These are phyloP conservation scores for Crotalus viridis DNA, from an alignment of 2,113 vertebrate genomes.

Conservation along the genomic window DNA sequence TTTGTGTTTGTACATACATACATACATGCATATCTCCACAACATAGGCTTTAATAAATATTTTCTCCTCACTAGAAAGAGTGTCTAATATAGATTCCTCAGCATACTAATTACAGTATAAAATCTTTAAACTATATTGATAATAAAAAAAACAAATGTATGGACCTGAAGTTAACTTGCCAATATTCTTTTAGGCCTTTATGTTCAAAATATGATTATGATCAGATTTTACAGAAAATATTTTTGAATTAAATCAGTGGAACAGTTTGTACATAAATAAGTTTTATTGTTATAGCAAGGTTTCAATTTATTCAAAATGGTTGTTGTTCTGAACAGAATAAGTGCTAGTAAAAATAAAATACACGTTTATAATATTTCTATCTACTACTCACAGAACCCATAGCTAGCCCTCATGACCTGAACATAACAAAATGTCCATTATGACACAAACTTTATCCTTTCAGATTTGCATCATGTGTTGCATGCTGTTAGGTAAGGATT, in stretches of 20 bases:
- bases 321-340: neutral
- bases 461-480: no score
- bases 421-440: no score
- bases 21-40: neutral
- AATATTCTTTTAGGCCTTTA: no score
- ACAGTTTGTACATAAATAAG: neutral
- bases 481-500: neutral
- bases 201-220: neutral
- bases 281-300: neutral
- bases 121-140: neutral
- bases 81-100: neutral
- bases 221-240: neutral
- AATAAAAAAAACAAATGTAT: neutral
- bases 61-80: neutral
- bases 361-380: no score
- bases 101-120: neutral
- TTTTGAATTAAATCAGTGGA: neutral
- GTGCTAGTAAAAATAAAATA: neutral
- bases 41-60: neutral
- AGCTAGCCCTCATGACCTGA: no score
- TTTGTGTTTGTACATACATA: no score
- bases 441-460: no score
- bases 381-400: no score
- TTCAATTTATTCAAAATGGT: neutral
- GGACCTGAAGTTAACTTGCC: neutral